phyloP scores from a whole-genome alignment of 2,888 invertebrate genomes.

The Vanessa cardui region DNA sequence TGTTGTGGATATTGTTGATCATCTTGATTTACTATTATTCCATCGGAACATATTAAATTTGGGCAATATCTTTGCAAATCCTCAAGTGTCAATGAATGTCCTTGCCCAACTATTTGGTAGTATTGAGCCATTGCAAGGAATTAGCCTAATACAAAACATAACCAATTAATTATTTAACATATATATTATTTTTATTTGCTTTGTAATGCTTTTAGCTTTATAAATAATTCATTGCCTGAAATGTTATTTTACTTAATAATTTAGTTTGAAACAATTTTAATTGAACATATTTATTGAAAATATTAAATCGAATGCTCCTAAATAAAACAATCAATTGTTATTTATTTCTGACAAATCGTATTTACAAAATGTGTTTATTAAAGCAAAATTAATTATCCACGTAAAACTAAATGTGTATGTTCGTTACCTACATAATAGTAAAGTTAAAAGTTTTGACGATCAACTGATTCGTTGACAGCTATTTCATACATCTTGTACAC shows the following conservation, averaged over 20 bases:
- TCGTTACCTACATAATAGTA: slow-evolving; percentile 2
- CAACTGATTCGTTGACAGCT: slow-evolving; percentile 63
- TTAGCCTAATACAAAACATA: slow-evolving; percentile 61
- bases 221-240: too few relatives aligned
- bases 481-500: slow-evolving; percentile 55
- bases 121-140: slow-evolving; percentile 86
- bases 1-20: slow-evolving; percentile 78
- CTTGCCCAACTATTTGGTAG: slow-evolving; percentile 85
- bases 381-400: slow-evolving; percentile 1
- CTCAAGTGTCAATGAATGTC: slow-evolving; percentile 80
- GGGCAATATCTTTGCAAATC: slow-evolving; percentile 86
- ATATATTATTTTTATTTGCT: neutral
- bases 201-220: neutral
- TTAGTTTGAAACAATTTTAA: neutral
- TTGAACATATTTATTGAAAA: neutral
- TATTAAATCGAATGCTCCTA: neutral
- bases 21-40: slow-evolving; percentile 77
- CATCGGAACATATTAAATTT: slow-evolving; percentile 80
- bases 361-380: slow-evolving; percentile 9
- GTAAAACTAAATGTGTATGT: neutral
- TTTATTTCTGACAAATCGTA: neutral
- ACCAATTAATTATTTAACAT: neutral
- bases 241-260: neutral
- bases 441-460: slow-evolving; percentile 42
- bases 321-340: neutral